Evolutionary conservation across 2,797 vertebrate genomes (phyloP), one percentile per base, ranked within the genome.

Genomic region (Limnodromus scolopaceus): DNA sequence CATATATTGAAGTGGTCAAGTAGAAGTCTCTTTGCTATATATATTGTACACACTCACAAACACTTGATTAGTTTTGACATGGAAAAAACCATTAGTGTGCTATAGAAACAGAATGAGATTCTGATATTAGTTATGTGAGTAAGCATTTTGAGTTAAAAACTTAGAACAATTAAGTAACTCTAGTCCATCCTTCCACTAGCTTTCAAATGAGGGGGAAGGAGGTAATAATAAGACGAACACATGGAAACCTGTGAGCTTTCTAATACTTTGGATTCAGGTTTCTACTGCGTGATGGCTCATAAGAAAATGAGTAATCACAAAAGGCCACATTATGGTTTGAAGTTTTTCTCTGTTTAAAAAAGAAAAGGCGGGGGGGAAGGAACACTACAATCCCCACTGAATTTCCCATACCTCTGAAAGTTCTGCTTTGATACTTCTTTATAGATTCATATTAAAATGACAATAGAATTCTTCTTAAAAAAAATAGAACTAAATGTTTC

Each of bases 351-450:
- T 24, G 16, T 54, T 65, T 7, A 57, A 12, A 24, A 14, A 18
- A 32, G 10, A 27, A 7, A 6, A 10, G 30, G 8, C 2, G 3
- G 18, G 7, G 4, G 6, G 53, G 10, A 4, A 14, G 24, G 17
- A 45, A 38, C 16, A 11, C 9, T 58, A 15, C n/a, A 46, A 28
- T 72, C 16, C 32, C 13, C 32, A 27, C 22, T 68, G 70, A 25
- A 63, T 38, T 76, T n/a, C 34, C 11, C 27, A 46, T 36, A 60
- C n/a, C 25, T 65, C 45, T 64, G 55, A 25, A 69, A 70, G 54
- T 20, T 85, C 81, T 77, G 18, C 25, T 68, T 53, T 72, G 70
- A n/a, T 46, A 45, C 30, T 65, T 58, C 15, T 28, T 63, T 81
- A 51, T 53, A 71, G 18, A 32, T 25, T 66, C 41, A 43, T 38